A percentile compares a stretch with the other conserved stretches of the same genome.
Evolutionary conservation across 2,113 vertebrate species (phyloP).

Genomic region (Meriones unguiculatus): DNA sequence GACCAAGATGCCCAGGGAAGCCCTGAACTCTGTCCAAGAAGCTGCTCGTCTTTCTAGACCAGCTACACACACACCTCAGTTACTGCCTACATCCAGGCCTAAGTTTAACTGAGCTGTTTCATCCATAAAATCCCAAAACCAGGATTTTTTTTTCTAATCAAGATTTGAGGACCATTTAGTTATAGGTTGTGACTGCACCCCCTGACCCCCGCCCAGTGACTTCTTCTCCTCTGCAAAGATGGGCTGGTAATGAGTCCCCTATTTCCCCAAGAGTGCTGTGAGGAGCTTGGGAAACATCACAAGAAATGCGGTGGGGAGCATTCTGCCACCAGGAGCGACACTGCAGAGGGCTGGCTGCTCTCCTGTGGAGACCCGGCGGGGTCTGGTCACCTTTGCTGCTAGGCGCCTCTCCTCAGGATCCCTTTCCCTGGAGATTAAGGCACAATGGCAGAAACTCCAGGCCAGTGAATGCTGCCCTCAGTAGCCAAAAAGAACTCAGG

Average conservation of each 20-base stretch:
- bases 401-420: not conserved
- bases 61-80: too few species aligned
- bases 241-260: not conserved
- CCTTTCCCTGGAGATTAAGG: not conserved
- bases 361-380: not conserved
- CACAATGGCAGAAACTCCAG: not conserved
- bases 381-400: not conserved
- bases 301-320: not conserved
- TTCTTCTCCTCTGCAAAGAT: not conserved
- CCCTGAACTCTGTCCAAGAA: not conserved
- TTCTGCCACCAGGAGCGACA: not conserved
- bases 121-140: not conserved
- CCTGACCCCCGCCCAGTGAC: not conserved
- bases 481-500: conserved; percentile 77
- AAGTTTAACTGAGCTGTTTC: not conserved
- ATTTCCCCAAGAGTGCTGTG: not conserved
- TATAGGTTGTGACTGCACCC: not conserved
- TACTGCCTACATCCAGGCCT: not conserved
- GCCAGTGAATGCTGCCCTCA: not conserved
- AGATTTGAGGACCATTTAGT: not conserved
- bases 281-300: not conserved
- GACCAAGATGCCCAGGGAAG: not conserved
- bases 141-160: not conserved
- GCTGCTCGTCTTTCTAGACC: not conserved
- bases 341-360: not conserved